Conservation (phyloP, 1,140 invertebrate genomes). For the Drosophila lowei region DNA sequence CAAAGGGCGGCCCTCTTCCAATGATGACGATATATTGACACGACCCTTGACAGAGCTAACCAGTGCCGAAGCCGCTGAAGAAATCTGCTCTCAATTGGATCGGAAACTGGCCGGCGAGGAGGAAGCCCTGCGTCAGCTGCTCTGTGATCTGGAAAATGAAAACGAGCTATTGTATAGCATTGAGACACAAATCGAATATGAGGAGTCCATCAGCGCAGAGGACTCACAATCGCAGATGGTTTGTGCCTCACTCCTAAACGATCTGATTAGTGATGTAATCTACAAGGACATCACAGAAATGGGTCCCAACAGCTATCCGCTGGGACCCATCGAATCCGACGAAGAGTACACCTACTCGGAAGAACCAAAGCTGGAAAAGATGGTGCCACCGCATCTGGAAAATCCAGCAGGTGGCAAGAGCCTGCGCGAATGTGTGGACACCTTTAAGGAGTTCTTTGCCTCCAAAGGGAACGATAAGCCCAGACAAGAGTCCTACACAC, state of each 20-base stretch:
- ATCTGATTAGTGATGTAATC: conserved; percentile 49
- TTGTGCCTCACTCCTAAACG: conserved; percentile 39
- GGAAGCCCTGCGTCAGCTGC: conserved; percentile 37
- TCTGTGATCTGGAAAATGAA: conserved; percentile 63
- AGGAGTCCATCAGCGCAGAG: not conserved
- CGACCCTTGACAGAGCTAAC: conserved; percentile 5
- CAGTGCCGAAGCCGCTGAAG: conserved; percentile 36
- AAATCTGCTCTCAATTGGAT: conserved; percentile 35
- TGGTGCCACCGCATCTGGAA: conserved; percentile 38
- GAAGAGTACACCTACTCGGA: conserved; percentile 66
- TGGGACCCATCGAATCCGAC: conserved; percentile 65
- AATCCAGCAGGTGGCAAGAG: conserved; percentile 59
- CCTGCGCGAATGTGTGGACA: conserved; percentile 57
- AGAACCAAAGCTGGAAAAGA: conserved; percentile 41
- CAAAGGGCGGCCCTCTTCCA: not conserved
- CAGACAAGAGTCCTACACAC: no score
- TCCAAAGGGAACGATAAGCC: conserved; percentile 17
- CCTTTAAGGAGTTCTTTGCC: conserved; percentile 45
- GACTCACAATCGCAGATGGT: conserved; percentile 9
- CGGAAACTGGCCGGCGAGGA: conserved; percentile 55
- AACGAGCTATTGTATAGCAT: conserved; percentile 32
- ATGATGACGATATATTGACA: not conserved
- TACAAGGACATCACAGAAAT: conserved; percentile 9
- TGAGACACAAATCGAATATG: conserved; percentile 15
- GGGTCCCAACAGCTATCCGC: conserved; percentile 49